A percentile compares a stretch with the other conserved stretches of the same genome.
These are phyloP conservation scores for Melanotus villosus DNA, from an alignment of 2,888 invertebrate genomes.

Conservation along the genomic window DNA sequence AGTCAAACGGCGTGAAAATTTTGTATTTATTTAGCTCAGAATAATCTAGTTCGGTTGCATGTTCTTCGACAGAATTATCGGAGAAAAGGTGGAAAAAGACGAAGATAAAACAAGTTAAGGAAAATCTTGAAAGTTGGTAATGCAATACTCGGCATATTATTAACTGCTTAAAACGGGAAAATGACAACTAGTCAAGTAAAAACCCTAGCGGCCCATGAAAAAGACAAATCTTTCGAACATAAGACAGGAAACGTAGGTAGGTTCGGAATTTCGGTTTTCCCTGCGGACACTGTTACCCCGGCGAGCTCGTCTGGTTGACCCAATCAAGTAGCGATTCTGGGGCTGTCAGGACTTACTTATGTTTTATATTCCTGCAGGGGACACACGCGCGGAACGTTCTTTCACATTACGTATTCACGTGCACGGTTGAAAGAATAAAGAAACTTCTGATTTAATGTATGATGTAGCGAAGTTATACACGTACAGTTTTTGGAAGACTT, in stretches of 20 bases:
- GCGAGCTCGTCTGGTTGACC: constrained; percentile 58
- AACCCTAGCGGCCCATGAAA: constrained; percentile 35
- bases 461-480: constrained; percentile 46
- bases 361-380: constrained; percentile 62
- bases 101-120: no score
- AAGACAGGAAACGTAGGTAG: constrained; percentile 46
- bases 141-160: neutral
- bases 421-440: constrained; percentile 55
- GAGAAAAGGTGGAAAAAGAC: no score
- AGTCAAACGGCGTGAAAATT: no score
- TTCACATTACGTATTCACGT: constrained; percentile 53
- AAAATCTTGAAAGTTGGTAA: no score
- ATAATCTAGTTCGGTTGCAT: no score
- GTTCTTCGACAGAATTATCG: no score
- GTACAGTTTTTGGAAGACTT: constrained; percentile 27
- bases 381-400: constrained; percentile 52
- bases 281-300: constrained; percentile 47
- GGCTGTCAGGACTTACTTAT: constrained; percentile 63
- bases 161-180: constrained; percentile 27
- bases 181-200: constrained; percentile 26
- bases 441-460: constrained; percentile 57
- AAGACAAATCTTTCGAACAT: constrained; percentile 34
- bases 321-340: constrained; percentile 65
- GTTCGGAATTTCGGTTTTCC: constrained; percentile 52
- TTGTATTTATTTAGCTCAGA: no score